phyloP scores from a whole-genome alignment of 2,888 invertebrate species.

The Epinotia demarniana region DNA sequence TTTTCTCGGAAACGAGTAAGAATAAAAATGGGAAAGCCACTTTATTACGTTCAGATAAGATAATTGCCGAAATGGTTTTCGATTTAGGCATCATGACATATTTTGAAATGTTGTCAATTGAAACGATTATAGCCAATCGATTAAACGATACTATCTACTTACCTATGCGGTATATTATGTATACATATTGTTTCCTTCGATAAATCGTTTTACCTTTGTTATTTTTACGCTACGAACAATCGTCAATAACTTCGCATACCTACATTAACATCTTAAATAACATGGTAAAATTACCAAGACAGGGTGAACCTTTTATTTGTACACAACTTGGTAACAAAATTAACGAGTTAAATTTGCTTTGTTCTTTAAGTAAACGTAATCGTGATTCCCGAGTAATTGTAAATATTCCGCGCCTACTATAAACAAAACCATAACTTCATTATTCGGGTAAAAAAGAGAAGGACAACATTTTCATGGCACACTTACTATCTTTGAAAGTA shows the following conservation, averaged over 20 bases:
- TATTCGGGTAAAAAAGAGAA: conserved; percentile 51
- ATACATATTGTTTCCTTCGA: too few species aligned
- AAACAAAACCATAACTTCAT: conserved; percentile 62
- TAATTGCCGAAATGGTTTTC: too few species aligned
- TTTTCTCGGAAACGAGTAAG: too few species aligned
- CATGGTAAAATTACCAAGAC: conserved; percentile 19
- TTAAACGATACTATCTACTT: too few species aligned
- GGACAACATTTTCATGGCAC: not conserved
- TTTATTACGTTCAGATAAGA: too few species aligned
- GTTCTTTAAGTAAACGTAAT: conserved; percentile 52
- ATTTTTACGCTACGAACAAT: not conserved
- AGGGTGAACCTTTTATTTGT: conserved; percentile 49
- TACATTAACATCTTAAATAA: conserved; percentile 15
- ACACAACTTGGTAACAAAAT: conserved; percentile 53
- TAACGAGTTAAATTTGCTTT: conserved; percentile 49
- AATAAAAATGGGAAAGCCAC: too few species aligned
- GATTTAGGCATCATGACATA: too few species aligned
- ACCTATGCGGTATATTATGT: too few species aligned
- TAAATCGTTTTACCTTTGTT: not conserved
- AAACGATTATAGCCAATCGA: too few species aligned
- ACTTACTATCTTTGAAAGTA: not conserved
- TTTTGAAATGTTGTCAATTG: too few species aligned
- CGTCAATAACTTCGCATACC: not conserved
- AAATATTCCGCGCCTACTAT: conserved; percentile 55
- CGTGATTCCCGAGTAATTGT: conserved; percentile 60